Evolutionary conservation across 2,797 vertebrate species (phyloP).

Genomic region (Rhinatrema bivittatum): DNA sequence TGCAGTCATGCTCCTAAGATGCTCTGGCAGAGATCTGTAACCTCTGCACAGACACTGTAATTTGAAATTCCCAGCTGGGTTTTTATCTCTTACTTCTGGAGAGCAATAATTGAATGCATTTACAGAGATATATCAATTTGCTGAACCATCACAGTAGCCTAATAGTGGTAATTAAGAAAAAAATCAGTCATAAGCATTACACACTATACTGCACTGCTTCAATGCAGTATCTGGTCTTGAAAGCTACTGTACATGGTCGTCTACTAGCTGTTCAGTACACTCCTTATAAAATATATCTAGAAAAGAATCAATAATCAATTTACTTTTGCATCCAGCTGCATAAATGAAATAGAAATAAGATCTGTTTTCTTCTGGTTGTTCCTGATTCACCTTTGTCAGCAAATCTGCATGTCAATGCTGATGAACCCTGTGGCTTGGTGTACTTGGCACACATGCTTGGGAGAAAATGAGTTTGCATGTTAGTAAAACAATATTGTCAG

Average conservation of each 20-base stretch:
- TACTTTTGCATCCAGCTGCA: slow-evolving; percentile 6
- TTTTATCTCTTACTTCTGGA: slow-evolving; percentile 5
- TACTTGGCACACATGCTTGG: neutral
- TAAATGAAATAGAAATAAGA: slow-evolving; percentile 2
- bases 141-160: neutral
- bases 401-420: neutral
- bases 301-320: slow-evolving; percentile 5
- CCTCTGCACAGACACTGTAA: neutral
- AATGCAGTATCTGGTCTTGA: neutral
- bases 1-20: neutral
- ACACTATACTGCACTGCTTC: neutral
- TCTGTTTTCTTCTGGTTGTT: slow-evolving; percentile 1
- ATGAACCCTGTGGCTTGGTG: neutral
- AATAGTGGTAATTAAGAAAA: slow-evolving; percentile 2
- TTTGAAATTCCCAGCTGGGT: neutral
- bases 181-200: slow-evolving; percentile 11
- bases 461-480: slow-evolving; percentile 6
- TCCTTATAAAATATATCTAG: neutral
- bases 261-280: neutral
- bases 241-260: neutral
- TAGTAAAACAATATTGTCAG: too few species aligned
- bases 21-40: neutral
- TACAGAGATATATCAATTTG: slow-evolving; percentile 11
- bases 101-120: slow-evolving; percentile 2
- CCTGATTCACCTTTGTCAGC: neutral